Evolutionary conservation across 2,888 invertebrate species (phyloP).

Genomic region (Archips crataeganus): DNA sequence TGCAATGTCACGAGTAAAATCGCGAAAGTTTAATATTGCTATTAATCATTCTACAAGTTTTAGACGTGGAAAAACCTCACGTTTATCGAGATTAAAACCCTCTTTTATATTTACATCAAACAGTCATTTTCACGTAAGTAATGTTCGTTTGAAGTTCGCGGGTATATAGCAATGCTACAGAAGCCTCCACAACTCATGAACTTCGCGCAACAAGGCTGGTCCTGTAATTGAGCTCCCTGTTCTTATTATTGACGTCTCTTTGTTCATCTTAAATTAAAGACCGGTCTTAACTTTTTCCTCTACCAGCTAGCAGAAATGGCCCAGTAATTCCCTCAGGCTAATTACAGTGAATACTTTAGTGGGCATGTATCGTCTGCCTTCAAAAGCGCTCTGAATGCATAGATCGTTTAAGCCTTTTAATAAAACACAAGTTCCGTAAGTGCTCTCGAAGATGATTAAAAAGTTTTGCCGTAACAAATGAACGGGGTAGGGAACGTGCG

Average conservation of each 20-base stretch:
- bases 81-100: neutral
- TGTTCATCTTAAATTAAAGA: slow-evolving; percentile 79
- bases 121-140: neutral
- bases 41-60: neutral
- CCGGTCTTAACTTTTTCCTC: slow-evolving; percentile 73
- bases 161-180: neutral
- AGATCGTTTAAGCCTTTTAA: slow-evolving; percentile 23
- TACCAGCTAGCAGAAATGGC: slow-evolving; percentile 46
- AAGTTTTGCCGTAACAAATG: slow-evolving; percentile 34
- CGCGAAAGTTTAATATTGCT: too few species aligned
- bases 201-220: neutral
- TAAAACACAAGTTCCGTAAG: slow-evolving; percentile 38
- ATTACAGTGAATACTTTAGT: slow-evolving; percentile 44
- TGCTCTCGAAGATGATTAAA: slow-evolving; percentile 33
- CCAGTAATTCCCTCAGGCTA: slow-evolving; percentile 42
- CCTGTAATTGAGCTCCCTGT: slow-evolving; percentile 58
- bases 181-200: neutral
- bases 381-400: slow-evolving; percentile 21
- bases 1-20: too few species aligned
- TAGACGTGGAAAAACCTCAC: neutral
- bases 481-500: slow-evolving; percentile 46
- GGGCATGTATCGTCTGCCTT: slow-evolving; percentile 33
- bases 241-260: slow-evolving; percentile 75
- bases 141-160: slow-evolving; percentile 2
- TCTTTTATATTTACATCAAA: slow-evolving; percentile 2